Base-by-base conservation (phyloP, 2,888 invertebrate species). In the Isoperla grammatica region DNA sequence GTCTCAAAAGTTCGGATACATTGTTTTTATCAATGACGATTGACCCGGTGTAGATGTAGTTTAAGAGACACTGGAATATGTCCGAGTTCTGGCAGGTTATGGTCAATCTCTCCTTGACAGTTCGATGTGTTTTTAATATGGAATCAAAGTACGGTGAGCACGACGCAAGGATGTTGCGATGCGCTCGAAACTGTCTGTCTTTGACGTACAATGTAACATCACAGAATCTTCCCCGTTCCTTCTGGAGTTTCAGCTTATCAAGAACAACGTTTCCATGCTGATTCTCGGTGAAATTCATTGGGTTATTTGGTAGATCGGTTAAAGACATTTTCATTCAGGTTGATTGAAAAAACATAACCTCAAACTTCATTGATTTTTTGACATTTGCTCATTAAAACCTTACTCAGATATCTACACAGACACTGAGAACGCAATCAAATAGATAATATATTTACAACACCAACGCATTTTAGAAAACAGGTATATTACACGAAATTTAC, bases 141-240 rank as follows among this genome's bases (percentile, higher is more conserved):
- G 82, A 79, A 68, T 83, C 83, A 68, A 85, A 82, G 70, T 82
- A 83, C 1, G 84, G 83, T 59, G 83, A 83, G 70, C 80, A 81
- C 11, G 82, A 79, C 1, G 84, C 82, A 56, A 85, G 71, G 57
- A 85, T 80, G 71, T 79, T 81, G 46, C 83, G 76, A 71, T 85
- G 85, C 12, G 82, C 82, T 65, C 77, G 76, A 65, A 83, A 79
- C 63, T 79, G 75, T 66, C 76, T 77, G 54, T 79, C 81, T 67
- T 81, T 78, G 8, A 84, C 81, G 66, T 80, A 77, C 9, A 85
- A 73, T 9, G 80, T 77, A 9, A 83, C 75, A 71, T 84, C 83
- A 71, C 83, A 83, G 70, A 82, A 82, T 64, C 80, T 74, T 61
- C 79, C 81, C 37, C 75, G 74, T 64, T 80, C 79, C 62, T 81